Base-by-base conservation (phyloP, 2,888 invertebrate species). In the Odontothrips loti region DNA sequence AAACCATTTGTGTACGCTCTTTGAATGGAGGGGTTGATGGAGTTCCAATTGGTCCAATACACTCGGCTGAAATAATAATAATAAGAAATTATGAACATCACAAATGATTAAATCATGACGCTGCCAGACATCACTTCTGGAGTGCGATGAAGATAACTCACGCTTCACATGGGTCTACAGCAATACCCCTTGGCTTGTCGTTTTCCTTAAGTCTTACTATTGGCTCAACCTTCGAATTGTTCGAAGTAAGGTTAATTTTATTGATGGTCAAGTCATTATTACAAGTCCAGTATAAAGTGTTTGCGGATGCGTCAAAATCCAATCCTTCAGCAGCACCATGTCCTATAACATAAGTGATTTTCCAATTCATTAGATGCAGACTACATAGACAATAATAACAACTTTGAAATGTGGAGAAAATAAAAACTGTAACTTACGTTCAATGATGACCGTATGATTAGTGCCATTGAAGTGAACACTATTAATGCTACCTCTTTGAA, bases 1-100 rank as follows among this genome's bases (percentile, higher is more conserved):
- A 89, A 93, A 0, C 95, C 95, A 83, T 90, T 90, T 48, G 91
- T 87, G 85, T 89, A 92, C 1, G 95, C 93, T 83, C 96, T 91
- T 88, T 96, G 95, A 84, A 97, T 94, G 83, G 91, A 91, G 0
- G 97, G 95, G 79, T 91, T 90, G 81, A 93, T 90, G 82, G 92
- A 91, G 88, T 95, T 95, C 96, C 96, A 96, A 88, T 97, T 96
- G 12, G 95, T 96, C 96, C 96, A 97, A 88, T 94, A 97, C 80
- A 95, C 88, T 23, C 91, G 90, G 80, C 92, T 91, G 84, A 85
- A 84, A 84, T 82, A 82, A 82, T 80, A 51, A 81, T 82, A 81
- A 80, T 79, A 29, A 79, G 79, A 68, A 81, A n/a, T 75, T 48
- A 79, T 20, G 43, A 47, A 29, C 75, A 79, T n/a, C 15, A 47